A percentile compares a stretch with the other conserved stretches of the same genome.
These are phyloP conservation scores for Diplogasteroides magnus DNA, from an alignment of 1,140 invertebrate species.

Conservation along the genomic window DNA sequence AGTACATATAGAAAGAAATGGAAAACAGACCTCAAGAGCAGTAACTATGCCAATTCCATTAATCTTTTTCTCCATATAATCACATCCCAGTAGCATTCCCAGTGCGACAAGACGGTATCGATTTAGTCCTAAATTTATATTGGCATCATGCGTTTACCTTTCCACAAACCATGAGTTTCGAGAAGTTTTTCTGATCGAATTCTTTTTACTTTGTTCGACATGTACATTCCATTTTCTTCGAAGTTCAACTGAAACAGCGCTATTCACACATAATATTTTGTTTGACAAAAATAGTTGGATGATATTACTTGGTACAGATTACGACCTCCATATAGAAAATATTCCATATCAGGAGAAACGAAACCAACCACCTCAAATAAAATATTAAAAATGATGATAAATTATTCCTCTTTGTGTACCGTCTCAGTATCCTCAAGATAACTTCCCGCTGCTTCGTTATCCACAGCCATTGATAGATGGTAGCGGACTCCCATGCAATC, in stretches of 20 bases:
- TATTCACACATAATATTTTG: too few relatives aligned
- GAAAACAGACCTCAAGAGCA: slow-evolving; percentile 13
- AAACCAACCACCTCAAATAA: slow-evolving; percentile 9
- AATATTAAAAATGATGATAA: background rate
- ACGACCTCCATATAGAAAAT: slow-evolving; percentile 31
- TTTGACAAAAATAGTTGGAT: slow-evolving; percentile 1
- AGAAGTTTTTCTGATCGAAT: too few relatives aligned
- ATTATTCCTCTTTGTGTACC: background rate
- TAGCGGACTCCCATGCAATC: background rate
- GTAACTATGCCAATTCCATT: slow-evolving; percentile 25
- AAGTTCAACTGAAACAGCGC: slow-evolving; percentile 9
- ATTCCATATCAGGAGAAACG: slow-evolving; percentile 28
- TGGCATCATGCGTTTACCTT: background rate
- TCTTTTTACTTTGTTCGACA: too few relatives aligned
- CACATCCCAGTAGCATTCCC: slow-evolving; percentile 30
- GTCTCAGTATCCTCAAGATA: background rate
- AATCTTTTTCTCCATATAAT: slow-evolving; percentile 24
- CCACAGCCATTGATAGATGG: background rate
- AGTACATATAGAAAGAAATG: background rate
- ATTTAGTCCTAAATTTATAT: slow-evolving; percentile 16
- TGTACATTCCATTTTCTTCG: background rate
- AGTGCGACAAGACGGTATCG: slow-evolving; percentile 25
- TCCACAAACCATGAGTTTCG: too few relatives aligned
- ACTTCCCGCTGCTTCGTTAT: background rate
- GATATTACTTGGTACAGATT: slow-evolving; percentile 21